Conservation (phyloP, 2,888 invertebrate genomes). For the Andrena fulva region DNA sequence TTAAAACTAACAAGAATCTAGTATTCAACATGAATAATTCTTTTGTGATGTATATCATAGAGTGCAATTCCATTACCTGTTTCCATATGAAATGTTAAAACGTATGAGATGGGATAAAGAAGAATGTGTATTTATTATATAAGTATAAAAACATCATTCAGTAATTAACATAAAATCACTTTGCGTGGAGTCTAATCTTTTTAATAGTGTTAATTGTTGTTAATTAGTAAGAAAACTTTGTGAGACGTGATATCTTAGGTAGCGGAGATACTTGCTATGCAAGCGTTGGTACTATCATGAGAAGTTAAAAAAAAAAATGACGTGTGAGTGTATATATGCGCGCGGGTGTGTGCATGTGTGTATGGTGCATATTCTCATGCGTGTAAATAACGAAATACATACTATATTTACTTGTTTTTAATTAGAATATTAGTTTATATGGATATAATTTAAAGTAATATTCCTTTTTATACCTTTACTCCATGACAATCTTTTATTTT, state of each 20-base stretch:
- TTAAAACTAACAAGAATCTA: slow-evolving; percentile 37
- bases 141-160: slow-evolving; percentile 68
- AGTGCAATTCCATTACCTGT: slow-evolving; percentile 57
- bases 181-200: slow-evolving; percentile 75
- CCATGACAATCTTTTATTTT: slow-evolving; percentile 70
- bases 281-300: slow-evolving; percentile 71
- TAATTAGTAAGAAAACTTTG: slow-evolving; percentile 70
- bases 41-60: slow-evolving; percentile 54
- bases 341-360: slow-evolving; percentile 21
- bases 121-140: slow-evolving; percentile 74
- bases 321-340: slow-evolving; percentile 41
- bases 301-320: slow-evolving; percentile 47
- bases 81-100: slow-evolving; percentile 45
- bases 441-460: slow-evolving; percentile 47
- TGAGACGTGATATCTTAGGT: slow-evolving; percentile 67
- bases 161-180: slow-evolving; percentile 66
- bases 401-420: slow-evolving; percentile 56
- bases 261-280: slow-evolving; percentile 78
- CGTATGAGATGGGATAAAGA: slow-evolving; percentile 36
- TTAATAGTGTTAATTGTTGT: slow-evolving; percentile 77
- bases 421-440: slow-evolving; percentile 50
- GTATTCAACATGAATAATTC: slow-evolving; percentile 41
- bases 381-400: slow-evolving; percentile 55
- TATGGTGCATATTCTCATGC: slow-evolving; percentile 29
- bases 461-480: slow-evolving; percentile 64